Percentiles rank a stretch among this genome's conserved stretches.
Conservation (phyloP, 2,888 invertebrate species). For the Sthenelais limicola region DNA sequence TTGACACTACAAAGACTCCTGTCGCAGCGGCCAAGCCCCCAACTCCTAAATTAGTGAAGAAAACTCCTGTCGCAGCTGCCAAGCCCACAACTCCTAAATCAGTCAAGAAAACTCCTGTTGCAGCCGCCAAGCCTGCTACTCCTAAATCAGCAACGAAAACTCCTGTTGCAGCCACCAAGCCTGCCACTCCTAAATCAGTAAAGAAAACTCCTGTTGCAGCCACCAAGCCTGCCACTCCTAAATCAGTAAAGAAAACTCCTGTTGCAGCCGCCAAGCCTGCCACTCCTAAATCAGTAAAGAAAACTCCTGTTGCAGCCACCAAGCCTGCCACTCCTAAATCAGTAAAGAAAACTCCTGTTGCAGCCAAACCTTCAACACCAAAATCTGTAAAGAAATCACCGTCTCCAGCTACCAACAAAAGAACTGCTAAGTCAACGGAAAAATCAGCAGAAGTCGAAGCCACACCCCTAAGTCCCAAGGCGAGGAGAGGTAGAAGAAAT, state of each 20-base stretch:
- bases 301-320: not conserved
- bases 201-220: not conserved
- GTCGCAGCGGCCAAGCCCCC: not conserved
- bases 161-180: conserved; percentile 46
- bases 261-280: not conserved
- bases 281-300: no score
- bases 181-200: conserved; percentile 32
- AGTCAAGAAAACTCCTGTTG: not conserved
- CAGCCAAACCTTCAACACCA: no score
- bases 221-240: not conserved
- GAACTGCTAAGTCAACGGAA: not conserved
- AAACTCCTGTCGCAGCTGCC: not conserved
- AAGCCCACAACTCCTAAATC: not conserved
- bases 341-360: not conserved
- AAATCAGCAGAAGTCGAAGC: not conserved
- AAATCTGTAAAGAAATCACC: conserved; percentile 20
- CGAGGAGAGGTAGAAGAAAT: not conserved
- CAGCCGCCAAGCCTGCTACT: conserved; percentile 25
- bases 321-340: conserved; percentile 10
- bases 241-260: not conserved
- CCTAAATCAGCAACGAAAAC: conserved; percentile 39
- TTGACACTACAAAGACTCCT: not conserved
- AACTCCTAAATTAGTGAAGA: conserved; percentile 3
- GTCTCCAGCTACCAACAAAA: not conserved
- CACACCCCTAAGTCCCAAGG: conserved; percentile 9